phyloP scores from a whole-genome alignment of 64 coral and sea anemone species.

The Pachyseris speciosa region DNA sequence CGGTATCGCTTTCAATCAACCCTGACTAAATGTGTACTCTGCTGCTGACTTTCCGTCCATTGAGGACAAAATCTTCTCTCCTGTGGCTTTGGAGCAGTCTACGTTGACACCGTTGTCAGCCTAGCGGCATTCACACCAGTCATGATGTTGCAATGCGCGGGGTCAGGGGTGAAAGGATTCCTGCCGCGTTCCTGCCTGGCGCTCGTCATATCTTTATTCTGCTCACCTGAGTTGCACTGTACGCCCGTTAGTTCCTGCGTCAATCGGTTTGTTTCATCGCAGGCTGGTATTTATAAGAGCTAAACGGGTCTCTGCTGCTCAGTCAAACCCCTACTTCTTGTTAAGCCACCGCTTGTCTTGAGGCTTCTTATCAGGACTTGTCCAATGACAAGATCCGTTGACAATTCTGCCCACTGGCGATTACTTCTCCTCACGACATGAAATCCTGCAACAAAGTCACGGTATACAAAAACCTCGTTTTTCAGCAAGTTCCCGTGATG shows the following conservation, averaged over 20 bases:
- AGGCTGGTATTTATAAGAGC: slow-evolving; percentile 55
- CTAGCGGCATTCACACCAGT: slow-evolving; percentile 52
- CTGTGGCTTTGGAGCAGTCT: slow-evolving; percentile 14
- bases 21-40: slow-evolving; percentile 35
- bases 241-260: slow-evolving; percentile 31
- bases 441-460: no score
- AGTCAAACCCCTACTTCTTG: slow-evolving; percentile 20
- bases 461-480: no score
- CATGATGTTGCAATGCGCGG: slow-evolving; percentile 52
- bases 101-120: slow-evolving; percentile 52
- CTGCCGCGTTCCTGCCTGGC: slow-evolving; percentile 14
- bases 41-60: neutral
- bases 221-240: no score
- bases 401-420: slow-evolving; percentile 52
- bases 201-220: slow-evolving; percentile 33
- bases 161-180: no score
- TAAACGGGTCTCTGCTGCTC: no score
- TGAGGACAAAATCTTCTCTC: slow-evolving; percentile 43
- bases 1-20: slow-evolving; percentile 31
- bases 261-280: slow-evolving; percentile 31
- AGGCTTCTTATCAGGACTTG: slow-evolving; percentile 52
- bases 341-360: slow-evolving; percentile 48
- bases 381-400: no score
- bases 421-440: slow-evolving; percentile 51
- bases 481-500: no score